Percentiles rank a stretch among this genome's conserved stretches.
phyloP scores from a whole-genome alignment of 2,797 vertebrate species.

The Loris lydekkerianus region DNA sequence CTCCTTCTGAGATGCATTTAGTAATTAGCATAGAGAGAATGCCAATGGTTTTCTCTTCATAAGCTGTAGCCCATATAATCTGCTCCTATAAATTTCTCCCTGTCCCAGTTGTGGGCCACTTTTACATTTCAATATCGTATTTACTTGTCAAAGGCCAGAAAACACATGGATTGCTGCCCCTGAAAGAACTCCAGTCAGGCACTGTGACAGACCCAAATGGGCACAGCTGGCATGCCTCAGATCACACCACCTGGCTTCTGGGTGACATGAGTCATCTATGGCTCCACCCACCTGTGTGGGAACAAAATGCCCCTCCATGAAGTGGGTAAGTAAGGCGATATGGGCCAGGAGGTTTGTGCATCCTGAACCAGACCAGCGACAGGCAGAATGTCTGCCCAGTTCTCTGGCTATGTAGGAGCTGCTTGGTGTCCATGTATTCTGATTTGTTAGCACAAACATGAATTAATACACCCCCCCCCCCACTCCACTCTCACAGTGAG shows the following conservation, averaged over 20 bases:
- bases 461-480: neutral
- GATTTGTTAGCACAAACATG: neutral
- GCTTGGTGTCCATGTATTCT: neutral
- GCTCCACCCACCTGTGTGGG: neutral
- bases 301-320: neutral
- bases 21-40: neutral
- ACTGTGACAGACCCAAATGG: neutral
- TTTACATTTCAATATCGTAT: conserved; percentile 30
- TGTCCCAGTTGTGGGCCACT: neutral
- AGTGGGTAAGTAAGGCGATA: fast-evolving
- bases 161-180: neutral
- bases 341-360: neutral
- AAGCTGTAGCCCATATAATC: neutral
- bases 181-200: neutral
- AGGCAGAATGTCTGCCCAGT: neutral
- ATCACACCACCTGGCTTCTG: neutral
- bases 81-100: conserved; percentile 49
- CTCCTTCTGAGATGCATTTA: neutral
- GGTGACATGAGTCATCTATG: neutral
- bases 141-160: conserved; percentile 37
- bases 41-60: neutral
- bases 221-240: neutral
- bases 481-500: no score
- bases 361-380: neutral
- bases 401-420: neutral